phyloP scores from a whole-genome alignment of 2,797 vertebrate species.

The Girardinus metallicus region DNA sequence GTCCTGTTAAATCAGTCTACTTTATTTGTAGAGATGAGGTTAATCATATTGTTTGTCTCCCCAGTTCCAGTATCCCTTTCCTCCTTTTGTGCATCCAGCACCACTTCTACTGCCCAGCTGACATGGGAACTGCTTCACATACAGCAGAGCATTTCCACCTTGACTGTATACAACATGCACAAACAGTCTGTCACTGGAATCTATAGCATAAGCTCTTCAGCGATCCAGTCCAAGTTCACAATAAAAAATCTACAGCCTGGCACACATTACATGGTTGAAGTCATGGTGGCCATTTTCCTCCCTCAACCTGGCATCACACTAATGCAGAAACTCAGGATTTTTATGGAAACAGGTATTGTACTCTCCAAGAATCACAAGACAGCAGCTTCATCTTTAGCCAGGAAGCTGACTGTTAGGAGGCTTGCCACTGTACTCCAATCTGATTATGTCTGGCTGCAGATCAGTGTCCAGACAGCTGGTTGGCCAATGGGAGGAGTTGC shows the following conservation, averaged over 20 bases:
- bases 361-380: neutral
- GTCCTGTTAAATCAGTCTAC: neutral
- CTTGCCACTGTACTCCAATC: neutral
- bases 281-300: slow-evolving; percentile 77
- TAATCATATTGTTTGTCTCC: slow-evolving; percentile 1
- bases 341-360: slow-evolving; percentile 85
- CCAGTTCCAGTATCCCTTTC: slow-evolving; percentile 63
- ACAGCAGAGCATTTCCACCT: slow-evolving; percentile 46
- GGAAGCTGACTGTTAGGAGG: slow-evolving; percentile 1
- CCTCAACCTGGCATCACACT: slow-evolving; percentile 72
- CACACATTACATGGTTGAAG: slow-evolving; percentile 74
- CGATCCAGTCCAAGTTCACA: slow-evolving; percentile 59
- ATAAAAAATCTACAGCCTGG: slow-evolving; percentile 81
- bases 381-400: neutral
- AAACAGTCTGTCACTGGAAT: slow-evolving; percentile 28
- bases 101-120: slow-evolving; percentile 57
- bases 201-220: slow-evolving; percentile 38
- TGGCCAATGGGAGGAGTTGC: slow-evolving; percentile 83
- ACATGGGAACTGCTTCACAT: slow-evolving; percentile 53
- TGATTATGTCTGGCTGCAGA: slow-evolving; percentile 69
- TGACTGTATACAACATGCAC: slow-evolving; percentile 56
- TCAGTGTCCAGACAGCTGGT: slow-evolving; percentile 83
- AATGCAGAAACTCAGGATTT: slow-evolving; percentile 80
- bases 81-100: slow-evolving; percentile 50
- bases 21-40: neutral